Percentiles rank a stretch among this genome's conserved stretches.
These are phyloP conservation scores for Micronycteris hirsuta DNA, from an alignment of 2,113 vertebrate genomes.

Conservation along the genomic window DNA sequence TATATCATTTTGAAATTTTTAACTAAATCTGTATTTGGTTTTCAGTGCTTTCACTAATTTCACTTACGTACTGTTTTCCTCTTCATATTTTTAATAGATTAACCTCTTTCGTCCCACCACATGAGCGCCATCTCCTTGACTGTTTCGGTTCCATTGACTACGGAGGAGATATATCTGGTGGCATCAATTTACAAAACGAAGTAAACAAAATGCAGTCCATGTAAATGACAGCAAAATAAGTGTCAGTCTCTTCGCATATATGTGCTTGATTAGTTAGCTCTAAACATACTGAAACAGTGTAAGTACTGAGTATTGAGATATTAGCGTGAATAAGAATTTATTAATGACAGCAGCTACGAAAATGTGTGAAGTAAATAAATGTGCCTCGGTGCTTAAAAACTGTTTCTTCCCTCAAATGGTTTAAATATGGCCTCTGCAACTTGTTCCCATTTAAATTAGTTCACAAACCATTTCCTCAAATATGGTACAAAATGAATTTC, in stretches of 20 bases:
- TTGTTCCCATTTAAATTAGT: slow-evolving; percentile 25
- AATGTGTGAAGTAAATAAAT: background rate
- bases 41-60: background rate
- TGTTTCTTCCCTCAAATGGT: background rate
- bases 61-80: background rate
- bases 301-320: background rate
- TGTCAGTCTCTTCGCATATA: background rate
- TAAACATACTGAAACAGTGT: background rate
- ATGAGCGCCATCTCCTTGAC: background rate
- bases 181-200: background rate
- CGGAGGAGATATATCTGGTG: background rate
- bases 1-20: background rate
- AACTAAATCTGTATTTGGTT: background rate
- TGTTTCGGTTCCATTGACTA: background rate
- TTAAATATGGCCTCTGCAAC: background rate
- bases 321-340: background rate
- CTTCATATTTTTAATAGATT: background rate
- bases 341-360: background rate
- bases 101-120: background rate
- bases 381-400: background rate
- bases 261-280: background rate
- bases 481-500: slow-evolving; percentile 14
- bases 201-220: background rate
- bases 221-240: background rate
- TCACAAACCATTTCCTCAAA: slow-evolving; percentile 39